Evolutionary conservation across 2,113 vertebrate species (phyloP), one percentile per base, ranked within the genome.

Genomic region (Euleptes europaea): DNA sequence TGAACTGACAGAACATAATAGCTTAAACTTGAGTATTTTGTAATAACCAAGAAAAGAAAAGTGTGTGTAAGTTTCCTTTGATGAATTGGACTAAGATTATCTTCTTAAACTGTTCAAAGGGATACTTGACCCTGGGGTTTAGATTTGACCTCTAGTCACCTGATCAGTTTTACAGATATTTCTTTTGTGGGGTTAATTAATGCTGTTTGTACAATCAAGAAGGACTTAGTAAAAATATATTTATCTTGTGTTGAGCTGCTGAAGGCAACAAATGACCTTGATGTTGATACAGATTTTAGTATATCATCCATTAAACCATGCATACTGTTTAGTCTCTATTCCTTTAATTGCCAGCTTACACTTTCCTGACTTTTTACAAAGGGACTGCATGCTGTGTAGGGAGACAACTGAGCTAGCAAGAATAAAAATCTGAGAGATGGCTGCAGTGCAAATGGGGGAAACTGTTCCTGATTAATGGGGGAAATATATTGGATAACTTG

Each of bases 41-140:
- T 94, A 88, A 92, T 80, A 93, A 85, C 81, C 77, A 88, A 76
- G 23, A 91, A 89, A 91, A 73, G 33, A 93, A 94, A 94, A 88
- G 85, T 42, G 54, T 57, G 65, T 88, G 70, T 92, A 90, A 91
- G 88, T 94, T 2, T 84, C 87, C 93, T 94, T 95, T 94, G 89
- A 94, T 90, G 90, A 92, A 91, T 86, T 94, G 88, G 79, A 40
- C 84, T 92, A 90, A 93, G 91, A 88, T 95, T 94, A 93, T 88
- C 84, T 93, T 82, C 94, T 96, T 94, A 95, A 83, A 82, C 84
- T 88, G 85, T 95, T 96, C 91, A 95, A 95, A 95, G 91, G 49
- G 88, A 95, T 94, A 90, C 91, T 94, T 96, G 92, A 95, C 94
- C 92, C 93, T 95, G 89, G 79, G 92, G 92, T 95, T 96, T 95